Evolutionary conservation across 1,140 invertebrate species (phyloP).

Genomic region (Contarinia nasturtii): DNA sequence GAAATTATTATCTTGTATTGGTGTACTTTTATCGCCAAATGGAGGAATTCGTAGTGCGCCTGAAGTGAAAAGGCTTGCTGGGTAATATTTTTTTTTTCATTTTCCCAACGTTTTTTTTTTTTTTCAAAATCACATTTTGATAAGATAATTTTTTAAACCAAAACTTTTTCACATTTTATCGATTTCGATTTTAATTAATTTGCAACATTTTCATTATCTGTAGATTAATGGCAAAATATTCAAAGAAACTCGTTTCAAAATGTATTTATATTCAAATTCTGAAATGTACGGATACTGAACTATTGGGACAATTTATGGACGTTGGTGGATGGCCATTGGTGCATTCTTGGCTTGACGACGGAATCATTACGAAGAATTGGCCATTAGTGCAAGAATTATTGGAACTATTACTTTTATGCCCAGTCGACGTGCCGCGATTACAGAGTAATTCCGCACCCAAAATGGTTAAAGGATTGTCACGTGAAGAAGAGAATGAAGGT

Average conservation of each 20-base stretch:
- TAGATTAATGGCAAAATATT: conserved; percentile 89
- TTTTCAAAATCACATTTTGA: conserved; percentile 4
- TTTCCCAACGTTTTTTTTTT: conserved; percentile 4
- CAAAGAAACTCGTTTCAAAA: conserved; percentile 86
- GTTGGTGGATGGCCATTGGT: conserved; percentile 79
- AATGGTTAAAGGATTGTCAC: conserved; percentile 72
- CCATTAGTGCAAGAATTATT: conserved; percentile 69
- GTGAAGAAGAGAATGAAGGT: conserved; percentile 60
- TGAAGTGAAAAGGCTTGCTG: conserved; percentile 64
- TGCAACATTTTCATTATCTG: conserved; percentile 23
- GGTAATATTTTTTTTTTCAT: conserved; percentile 26
- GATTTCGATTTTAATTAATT: neutral
- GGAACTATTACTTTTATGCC: conserved; percentile 61
- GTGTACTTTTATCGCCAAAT: conserved; percentile 55
- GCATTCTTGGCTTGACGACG: conserved; percentile 74
- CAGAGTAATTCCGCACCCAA: conserved; percentile 84
- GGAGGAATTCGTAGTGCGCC: conserved; percentile 72
- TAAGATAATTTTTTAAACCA: neutral
- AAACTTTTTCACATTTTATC: conserved; percentile 4
- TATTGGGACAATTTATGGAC: conserved; percentile 73
- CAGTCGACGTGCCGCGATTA: conserved; percentile 71
- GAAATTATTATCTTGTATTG: conserved; percentile 68
- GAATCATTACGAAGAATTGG: conserved; percentile 63
- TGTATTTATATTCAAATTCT: conserved; percentile 90
- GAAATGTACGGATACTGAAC: conserved; percentile 64